phyloP scores from a whole-genome alignment of 2,113 vertebrate genomes.

The Piliocolobus tephrosceles region DNA sequence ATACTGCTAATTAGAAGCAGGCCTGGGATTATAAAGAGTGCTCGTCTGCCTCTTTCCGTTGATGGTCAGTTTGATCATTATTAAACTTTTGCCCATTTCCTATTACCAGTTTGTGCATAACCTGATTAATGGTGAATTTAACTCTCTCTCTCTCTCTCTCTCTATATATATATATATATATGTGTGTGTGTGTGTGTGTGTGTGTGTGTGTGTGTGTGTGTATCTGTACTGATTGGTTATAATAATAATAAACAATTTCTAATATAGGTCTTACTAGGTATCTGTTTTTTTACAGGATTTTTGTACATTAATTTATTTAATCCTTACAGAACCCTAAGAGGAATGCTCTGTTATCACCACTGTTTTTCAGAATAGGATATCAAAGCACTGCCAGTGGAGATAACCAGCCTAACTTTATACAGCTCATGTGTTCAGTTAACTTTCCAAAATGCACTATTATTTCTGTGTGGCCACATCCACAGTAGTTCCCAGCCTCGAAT shows the following conservation, averaged over 20 bases:
- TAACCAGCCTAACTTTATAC: not conserved
- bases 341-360: not conserved
- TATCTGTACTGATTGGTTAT: not conserved
- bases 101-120: not conserved
- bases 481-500: not conserved
- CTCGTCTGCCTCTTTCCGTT: not conserved
- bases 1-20: slow-evolving; percentile 31
- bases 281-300: not conserved
- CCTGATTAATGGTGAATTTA: not conserved
- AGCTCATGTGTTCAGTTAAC: not conserved
- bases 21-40: not conserved
- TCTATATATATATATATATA: not conserved
- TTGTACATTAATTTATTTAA: not conserved
- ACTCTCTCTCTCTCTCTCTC: too few species aligned
- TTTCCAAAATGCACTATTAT: not conserved
- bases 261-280: not conserved
- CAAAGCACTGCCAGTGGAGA: not conserved
- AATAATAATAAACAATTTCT: not conserved
- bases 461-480: accelerated
- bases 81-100: slow-evolving; percentile 7
- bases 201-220: too few species aligned
- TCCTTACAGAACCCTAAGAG: not conserved
- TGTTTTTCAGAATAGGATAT: not conserved
- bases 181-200: too few species aligned
- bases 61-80: slow-evolving; percentile 10